Evolutionary conservation across 1,140 invertebrate genomes (phyloP).

Genomic region (Drosophila kikkawai): DNA sequence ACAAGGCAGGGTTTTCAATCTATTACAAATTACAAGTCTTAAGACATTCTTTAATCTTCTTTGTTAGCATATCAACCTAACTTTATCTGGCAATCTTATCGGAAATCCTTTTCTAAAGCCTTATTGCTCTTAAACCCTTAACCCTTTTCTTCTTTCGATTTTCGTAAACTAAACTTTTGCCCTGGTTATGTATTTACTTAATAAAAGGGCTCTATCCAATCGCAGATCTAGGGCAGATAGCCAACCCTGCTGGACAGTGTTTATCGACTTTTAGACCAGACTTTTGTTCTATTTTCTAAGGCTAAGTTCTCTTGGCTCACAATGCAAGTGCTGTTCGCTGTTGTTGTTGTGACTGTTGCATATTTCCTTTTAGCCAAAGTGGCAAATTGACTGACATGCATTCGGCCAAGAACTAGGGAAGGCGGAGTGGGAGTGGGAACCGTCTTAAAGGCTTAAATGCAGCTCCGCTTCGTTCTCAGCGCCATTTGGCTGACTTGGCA

Average conservation of each 20-base stretch:
- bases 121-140: conserved; percentile 2
- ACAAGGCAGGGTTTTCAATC: neutral
- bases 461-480: conserved; percentile 70
- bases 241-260: conserved; percentile 62
- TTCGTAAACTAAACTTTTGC: neutral
- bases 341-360: conserved; percentile 65
- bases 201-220: neutral
- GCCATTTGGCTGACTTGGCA: conserved; percentile 53
- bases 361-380: conserved; percentile 82
- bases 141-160: neutral
- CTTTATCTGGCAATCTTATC: neutral
- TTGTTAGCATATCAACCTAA: neutral
- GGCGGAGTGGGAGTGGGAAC: conserved; percentile 3
- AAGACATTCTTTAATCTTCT: no score
- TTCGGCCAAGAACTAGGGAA: conserved; percentile 37
- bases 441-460: conserved; percentile 78
- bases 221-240: conserved; percentile 43
- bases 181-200: conserved; percentile 14
- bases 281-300: conserved; percentile 80
- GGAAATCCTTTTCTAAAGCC: neutral
- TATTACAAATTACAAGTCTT: neutral
- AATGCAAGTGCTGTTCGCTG: conserved; percentile 74
- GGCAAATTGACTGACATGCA: conserved; percentile 83
- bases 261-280: conserved; percentile 62
- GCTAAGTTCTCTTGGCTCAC: conserved; percentile 55